Base-by-base conservation (phyloP, 2,113 vertebrate genomes). In the Boleophthalmus pectinirostris region DNA sequence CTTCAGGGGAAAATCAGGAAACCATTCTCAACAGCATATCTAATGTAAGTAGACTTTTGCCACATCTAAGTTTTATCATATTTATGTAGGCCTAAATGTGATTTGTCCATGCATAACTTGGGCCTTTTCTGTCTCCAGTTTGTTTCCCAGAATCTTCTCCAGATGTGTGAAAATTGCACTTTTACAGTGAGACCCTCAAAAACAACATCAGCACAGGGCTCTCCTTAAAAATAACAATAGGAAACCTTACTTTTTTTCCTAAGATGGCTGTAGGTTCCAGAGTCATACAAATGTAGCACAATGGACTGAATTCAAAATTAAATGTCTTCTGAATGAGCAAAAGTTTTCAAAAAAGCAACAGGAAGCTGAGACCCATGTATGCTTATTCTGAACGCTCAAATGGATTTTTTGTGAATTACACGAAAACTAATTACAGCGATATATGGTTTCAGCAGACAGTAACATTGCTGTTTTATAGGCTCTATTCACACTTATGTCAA, bases 141-240 rank as follows among this genome's bases (percentile, higher is more conserved):
- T 69, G 3, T 84, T 15, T 68, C 24, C 14, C 43, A 66, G 57
- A 0, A 0, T 0, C 10, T 86, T 38, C 25, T 74, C 29, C 58
- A 8, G 46, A 15, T 45, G 6, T 85, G 85, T 70, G 16, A 63
- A 2, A 56, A 0, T 66, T 86, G 84, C 63, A 23, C 72, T 23
- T 12, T 63, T 10, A 60, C 29, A 7, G 18, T 82, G 9, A 78
- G 54, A 74, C 12, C 14, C 0, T 51, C 75, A 51, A 72, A 67
- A 5, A 46, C 16, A 25, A 69, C 60, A 45, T 80, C 56, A 82
- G 49, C 71, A 0, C 3, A 12, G 3, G 25, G 9, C 38, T 20
- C 20, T 13, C n/a, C 9, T 5, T 10, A 64, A n/a, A 3, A 18
- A 61, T 1, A 14, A 60, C 57, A 25, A 5, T 16, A 25, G 14